Base-by-base conservation (phyloP, 2,113 vertebrate genomes). In the Halcyon malimbica region DNA sequence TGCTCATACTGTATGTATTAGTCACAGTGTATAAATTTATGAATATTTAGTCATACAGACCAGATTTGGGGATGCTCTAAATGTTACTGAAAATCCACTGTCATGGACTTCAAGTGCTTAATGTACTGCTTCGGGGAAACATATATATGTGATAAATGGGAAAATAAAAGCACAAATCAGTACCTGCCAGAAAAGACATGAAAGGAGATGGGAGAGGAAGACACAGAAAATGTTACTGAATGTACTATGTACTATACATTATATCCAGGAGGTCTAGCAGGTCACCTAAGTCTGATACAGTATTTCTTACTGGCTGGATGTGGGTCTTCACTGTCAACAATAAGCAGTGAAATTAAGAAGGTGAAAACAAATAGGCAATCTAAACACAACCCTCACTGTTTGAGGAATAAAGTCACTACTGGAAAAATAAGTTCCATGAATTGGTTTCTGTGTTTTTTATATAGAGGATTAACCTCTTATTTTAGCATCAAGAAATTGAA, bases 31-130 rank as follows among this genome's bases (percentile, higher is more conserved):
- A 16, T 64, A 92, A 74, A 79, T 89, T 71, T 91, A 93, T 93
- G 85, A 95, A 88, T 96, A 96, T 97, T 97, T 97, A 97, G 87
- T 87, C 80, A 65, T 87, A 78, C 44, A 54, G 80, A 78, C 18
- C 69, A 93, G 79, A 93, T 37, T 74, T 63, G 69, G 62, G 28
- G 21, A 88, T 87, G 81, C 46, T 93, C 41, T 90, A 91, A 71
- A 23, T 87, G 62, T 88, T 92, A 73, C 3, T 48, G 26, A 80
- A 96, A 96, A 87, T 24, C 29, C 21, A 86, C 59, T 94, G 64
- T 69, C 83, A 86, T 42, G 37, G 78, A 44, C 13, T 25, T 80
- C 65, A 92, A 78, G 69, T 65, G 71, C 64, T 90, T 51, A 74
- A 80, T 59, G 33, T 77, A 51, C 16, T 83, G 37, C 68, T 93